Evolutionary conservation across 1,140 invertebrate species (phyloP), one percentile per base, ranked within the genome.

Genomic region (Trachymyrmex cornetzi): DNA sequence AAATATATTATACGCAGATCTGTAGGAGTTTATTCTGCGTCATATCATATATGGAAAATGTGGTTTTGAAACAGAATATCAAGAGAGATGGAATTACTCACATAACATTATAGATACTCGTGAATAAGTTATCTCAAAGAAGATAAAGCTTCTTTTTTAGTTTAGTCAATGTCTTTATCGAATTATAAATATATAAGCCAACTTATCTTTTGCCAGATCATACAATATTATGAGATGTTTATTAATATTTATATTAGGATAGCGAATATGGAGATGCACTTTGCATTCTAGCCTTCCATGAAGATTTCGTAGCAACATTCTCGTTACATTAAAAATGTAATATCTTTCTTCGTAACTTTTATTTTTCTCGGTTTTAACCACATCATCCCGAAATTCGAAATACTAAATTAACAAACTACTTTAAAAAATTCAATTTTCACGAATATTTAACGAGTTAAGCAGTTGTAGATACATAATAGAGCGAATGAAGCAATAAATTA

Each of bases 291-390:
- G 38, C 24, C 69, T 50, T 34, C 80, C 27, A 50, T 19, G 55
- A 84, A 84, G 80, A 84, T 84, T 74, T 84, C 55, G 80, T 84
- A 50, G 80, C 80, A 75, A 74, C 80, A 61, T 44, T 48, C 69
- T n/a, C 44, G 34, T 84, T 48, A 74, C 27, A n/a, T 84, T 48
- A 74, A 84, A 84, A 84, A 84, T 84, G 80, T 11, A 84, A 34
- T 38, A 63, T 74, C 55, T 84, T 75, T 84, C 55, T 84, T 74
- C 55, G 38, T 61, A 74, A 84, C 55, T 50, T 84, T 75, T 75
- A 84, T 84, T 84, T 84, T 72, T 75, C 69, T 61, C 38, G 44
- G 69, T 75, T 84, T 57, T 75, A 75, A 84, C 80, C 69, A 19
- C 57, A 74, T 84, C 55, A 84, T 84, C 57, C 38, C 55, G 72